A percentile compares a stretch with the other conserved stretches of the same genome.
These are phyloP conservation scores for Propithecus coquereli DNA, from an alignment of 2,113 vertebrate genomes.

Conservation along the genomic window DNA sequence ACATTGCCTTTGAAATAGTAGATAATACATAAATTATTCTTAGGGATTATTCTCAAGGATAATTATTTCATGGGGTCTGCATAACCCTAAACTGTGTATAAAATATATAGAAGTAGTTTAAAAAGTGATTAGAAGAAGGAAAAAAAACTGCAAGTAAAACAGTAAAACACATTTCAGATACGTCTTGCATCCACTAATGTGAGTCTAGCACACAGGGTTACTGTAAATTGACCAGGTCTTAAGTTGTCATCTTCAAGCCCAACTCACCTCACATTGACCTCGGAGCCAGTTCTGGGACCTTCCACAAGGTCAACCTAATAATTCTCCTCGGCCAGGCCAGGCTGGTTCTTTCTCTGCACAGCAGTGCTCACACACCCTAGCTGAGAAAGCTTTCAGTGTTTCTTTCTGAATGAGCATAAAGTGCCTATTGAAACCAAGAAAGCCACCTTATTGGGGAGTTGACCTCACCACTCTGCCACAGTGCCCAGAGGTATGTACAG, in stretches of 20 bases:
- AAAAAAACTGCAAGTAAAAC: background rate
- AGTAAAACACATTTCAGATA: background rate
- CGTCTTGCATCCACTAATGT: background rate
- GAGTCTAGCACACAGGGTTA: background rate
- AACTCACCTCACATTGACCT: background rate
- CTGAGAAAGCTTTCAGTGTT: background rate
- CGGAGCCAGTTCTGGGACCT: background rate
- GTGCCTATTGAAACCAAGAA: constrained; percentile 25
- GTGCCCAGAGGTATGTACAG: constrained; percentile 43
- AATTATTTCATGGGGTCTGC: background rate
- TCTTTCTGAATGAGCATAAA: constrained; percentile 22
- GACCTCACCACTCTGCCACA: background rate
- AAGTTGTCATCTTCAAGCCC: background rate
- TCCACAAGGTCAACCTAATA: background rate
- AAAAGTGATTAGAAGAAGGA: background rate
- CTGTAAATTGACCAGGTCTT: background rate
- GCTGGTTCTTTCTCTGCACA: background rate
- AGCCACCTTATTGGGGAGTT: background rate
- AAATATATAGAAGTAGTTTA: background rate
- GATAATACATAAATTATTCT: background rate
- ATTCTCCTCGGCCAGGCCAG: background rate
- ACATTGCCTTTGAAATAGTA: background rate
- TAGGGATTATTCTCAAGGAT: background rate
- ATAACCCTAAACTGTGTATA: background rate
- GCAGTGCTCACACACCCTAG: background rate